Base-by-base conservation (phyloP, 1,140 invertebrate species). In the Elymnias hypermnestra region DNA sequence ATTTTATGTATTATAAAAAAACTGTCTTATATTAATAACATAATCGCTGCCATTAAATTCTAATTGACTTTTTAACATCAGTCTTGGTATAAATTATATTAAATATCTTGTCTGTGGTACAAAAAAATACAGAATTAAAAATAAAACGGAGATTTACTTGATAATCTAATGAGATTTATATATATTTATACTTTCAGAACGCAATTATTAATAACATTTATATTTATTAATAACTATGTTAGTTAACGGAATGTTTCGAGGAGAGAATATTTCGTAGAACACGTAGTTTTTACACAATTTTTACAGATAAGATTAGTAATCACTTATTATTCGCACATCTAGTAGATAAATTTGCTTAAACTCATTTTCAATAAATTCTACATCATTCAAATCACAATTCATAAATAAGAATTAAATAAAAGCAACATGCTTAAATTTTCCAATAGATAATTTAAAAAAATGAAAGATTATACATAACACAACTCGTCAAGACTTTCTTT, bases 11-110 rank as follows among this genome's bases (percentile, higher is more conserved):
- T 4, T 4, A 21, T 21, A 21, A 21, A 4, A 4, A 21, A 4
- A 21, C 6, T 21, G 19, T 21, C n/a, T 21, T 21, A 21, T 21
- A 6, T 21, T 21, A 21, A 21, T 4, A 35, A 22, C 15, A 61
- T 37, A 51, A 43, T 48, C 33, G 29, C 23, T 33, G 26, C 28
- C 47, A 55, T 54, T 29, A 53, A 67, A 63, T 67, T 48, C 66
- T 78, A 78, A 76, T 76, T 78, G 72, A 78, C 75, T 78, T 76
- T 72, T 72, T 57, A 48, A 38, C 53, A 68, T 78, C 75, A 78
- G 75, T 78, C 75, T 78, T 74, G 54, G 52, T 44, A 41, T 31
- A 61, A 67, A 55, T 13, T 36, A 36, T 36, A 36, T 36, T 22
- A 43, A 13, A 17, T 33, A 3, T 17, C 5, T n/a, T 29, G 2